phyloP scores from a whole-genome alignment of 2,797 vertebrate species.

The Etheostoma perlongum region DNA sequence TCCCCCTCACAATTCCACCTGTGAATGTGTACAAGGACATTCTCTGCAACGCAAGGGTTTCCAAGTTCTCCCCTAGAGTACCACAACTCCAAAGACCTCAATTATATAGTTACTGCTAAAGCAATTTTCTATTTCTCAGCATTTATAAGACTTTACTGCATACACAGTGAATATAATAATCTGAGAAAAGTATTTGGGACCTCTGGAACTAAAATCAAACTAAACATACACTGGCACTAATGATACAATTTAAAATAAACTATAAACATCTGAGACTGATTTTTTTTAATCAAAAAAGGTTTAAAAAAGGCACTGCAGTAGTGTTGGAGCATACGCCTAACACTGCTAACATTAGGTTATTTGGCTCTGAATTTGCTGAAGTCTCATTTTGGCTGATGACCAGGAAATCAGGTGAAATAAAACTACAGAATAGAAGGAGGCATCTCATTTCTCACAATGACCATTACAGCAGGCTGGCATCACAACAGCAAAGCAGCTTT shows the following conservation, averaged over 20 bases:
- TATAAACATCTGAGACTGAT: conserved; percentile 48
- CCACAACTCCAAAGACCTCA: conserved; percentile 42
- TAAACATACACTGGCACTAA: conserved; percentile 40
- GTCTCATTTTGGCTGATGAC: conserved; percentile 56
- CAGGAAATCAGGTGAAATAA: conserved; percentile 31
- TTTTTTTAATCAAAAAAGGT: conserved; percentile 38
- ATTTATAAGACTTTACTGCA: conserved; percentile 47
- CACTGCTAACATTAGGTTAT: conserved; percentile 44
- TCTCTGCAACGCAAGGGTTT: conserved; percentile 35
- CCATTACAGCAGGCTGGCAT: conserved; percentile 86
- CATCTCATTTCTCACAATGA: conserved; percentile 57
- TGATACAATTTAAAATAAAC: conserved; percentile 47
- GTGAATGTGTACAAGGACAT: conserved; percentile 42
- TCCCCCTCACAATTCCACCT: conserved; percentile 7
- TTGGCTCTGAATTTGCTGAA: conserved; percentile 53
- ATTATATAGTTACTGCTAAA: conserved; percentile 42
- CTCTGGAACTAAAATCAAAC: conserved; percentile 44
- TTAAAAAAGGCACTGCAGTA: conserved; percentile 78
- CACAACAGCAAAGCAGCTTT: conserved; percentile 51
- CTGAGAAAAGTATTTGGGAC: conserved; percentile 38
- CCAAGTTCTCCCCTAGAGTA: conserved; percentile 47
- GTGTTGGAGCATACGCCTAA: conserved; percentile 48
- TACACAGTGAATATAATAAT: conserved; percentile 46
- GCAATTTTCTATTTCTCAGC: conserved; percentile 30
- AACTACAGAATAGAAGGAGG: conserved; percentile 35